These are phyloP conservation scores for Engraulis encrasicolus DNA, from an alignment of 2,113 vertebrate species.

Conservation along the genomic window DNA sequence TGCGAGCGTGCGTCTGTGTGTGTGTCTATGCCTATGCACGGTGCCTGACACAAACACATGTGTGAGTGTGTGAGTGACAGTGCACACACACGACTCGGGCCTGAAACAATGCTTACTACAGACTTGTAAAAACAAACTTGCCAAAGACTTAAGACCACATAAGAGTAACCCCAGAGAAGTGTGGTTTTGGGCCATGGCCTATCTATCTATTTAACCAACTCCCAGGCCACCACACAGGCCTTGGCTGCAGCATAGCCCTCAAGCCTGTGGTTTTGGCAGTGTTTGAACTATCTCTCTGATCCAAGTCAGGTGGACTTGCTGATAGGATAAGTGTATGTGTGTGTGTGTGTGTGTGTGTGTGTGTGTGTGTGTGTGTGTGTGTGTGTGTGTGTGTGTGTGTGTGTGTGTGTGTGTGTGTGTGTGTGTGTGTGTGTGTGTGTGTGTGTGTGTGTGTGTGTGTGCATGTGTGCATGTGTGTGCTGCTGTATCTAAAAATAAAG, in stretches of 20 bases:
- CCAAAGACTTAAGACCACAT: slow-evolving; percentile 28
- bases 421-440: neutral
- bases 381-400: neutral
- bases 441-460: neutral
- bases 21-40: neutral
- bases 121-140: slow-evolving; percentile 22
- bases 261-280: slow-evolving; percentile 29
- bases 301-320: slow-evolving; percentile 22
- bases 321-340: neutral
- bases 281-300: slow-evolving; percentile 37
- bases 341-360: neutral
- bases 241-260: neutral
- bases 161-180: neutral
- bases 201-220: neutral
- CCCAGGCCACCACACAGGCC: neutral
- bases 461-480: neutral
- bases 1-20: neutral
- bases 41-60: neutral
- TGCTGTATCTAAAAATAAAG: neutral
- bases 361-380: neutral
- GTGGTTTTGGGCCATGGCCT: neutral
- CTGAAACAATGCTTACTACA: neutral
- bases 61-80: neutral
- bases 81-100: neutral
- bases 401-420: neutral